Base-by-base conservation (phyloP, 2,888 invertebrate genomes). In the Cosmopolites sordidus region DNA sequence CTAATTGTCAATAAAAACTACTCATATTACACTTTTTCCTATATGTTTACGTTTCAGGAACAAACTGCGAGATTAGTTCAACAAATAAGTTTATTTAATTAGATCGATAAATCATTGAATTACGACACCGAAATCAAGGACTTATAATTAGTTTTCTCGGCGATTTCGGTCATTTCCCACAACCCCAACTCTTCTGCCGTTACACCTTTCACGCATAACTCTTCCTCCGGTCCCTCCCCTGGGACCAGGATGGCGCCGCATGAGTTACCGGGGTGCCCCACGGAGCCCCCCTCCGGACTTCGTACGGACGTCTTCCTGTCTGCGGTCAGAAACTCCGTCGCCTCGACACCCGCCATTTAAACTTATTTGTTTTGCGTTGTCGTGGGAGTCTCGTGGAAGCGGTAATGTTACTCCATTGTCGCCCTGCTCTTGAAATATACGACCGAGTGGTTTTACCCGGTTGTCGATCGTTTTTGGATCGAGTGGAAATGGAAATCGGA, bases 221-320 rank as follows among this genome's bases (percentile, higher is more conserved):
- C 40, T 40, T 40, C 4, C 16, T 4, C 16, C 4, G 8, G 9
- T 8, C 40, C 40, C 16, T 40, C 17, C 33, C 33, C 11, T 2
- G 33, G 33, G 33, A 33, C 33, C 27, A 11, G 11, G 4, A 11
- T 16, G 40, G 40, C 40, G 40, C 40, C 40, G 15, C 9, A 40
- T 40, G 16, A 40, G 16, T 40, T 40, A 16, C 40, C 11, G n/a
- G 11, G 4, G 40, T 40, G 43, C 27, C 39, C 40, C n/a, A 16
- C 15, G 29, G 27, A 8, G 18, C n/a, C 38, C 27, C 22, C 46
- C 42, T 29, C 50, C 50, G 51, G 51, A 55, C 51, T 46, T 56
- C 56, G 51, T 42, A 47, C 51, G 50, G 50, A 55, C 47, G 43
- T 48, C 41, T 55, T 44, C 51, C 51, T 44, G 56, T 56, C 56